A percentile compares a stretch with the other conserved stretches of the same genome.
Conservation (phyloP, 2,113 vertebrate species). For the Labrus mixtus region DNA sequence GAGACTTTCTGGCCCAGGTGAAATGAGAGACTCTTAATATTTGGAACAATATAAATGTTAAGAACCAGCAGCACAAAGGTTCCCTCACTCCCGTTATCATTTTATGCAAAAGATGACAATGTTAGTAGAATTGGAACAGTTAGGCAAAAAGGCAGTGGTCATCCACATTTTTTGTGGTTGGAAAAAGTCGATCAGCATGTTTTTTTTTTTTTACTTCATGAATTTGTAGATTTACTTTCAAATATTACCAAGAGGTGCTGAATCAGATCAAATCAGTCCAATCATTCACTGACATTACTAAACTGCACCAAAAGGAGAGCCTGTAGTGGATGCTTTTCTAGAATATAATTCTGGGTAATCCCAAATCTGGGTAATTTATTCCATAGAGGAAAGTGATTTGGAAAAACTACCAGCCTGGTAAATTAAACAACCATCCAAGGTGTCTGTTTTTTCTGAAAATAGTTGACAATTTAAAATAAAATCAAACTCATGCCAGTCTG, state of each 20-base stretch:
- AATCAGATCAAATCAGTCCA: neutral
- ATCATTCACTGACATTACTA: neutral
- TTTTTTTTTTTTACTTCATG: too few species aligned
- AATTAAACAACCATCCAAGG: too few species aligned
- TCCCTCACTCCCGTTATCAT: too few species aligned
- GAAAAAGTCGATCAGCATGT: too few species aligned
- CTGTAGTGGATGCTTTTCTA: neutral
- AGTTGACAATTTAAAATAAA: too few species aligned
- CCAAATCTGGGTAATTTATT: too few species aligned
- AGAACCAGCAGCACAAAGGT: neutral
- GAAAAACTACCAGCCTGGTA: too few species aligned
- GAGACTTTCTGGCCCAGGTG: neutral
- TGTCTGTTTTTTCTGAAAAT: too few species aligned
- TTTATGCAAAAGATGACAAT: neutral
- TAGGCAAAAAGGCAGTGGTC: neutral
- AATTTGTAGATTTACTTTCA: too few species aligned
- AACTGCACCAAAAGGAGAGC: neutral
- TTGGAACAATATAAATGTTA: neutral
- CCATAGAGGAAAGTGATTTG: too few species aligned
- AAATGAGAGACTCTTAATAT: slow-evolving; percentile 32
- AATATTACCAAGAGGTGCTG: neutral
- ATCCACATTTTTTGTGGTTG: too few species aligned
- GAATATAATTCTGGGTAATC: neutral
- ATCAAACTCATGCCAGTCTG: too few species aligned
- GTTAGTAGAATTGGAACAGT: neutral